Evolutionary conservation across 2,113 vertebrate genomes (phyloP).

Genomic region (Catharus minimus): DNA sequence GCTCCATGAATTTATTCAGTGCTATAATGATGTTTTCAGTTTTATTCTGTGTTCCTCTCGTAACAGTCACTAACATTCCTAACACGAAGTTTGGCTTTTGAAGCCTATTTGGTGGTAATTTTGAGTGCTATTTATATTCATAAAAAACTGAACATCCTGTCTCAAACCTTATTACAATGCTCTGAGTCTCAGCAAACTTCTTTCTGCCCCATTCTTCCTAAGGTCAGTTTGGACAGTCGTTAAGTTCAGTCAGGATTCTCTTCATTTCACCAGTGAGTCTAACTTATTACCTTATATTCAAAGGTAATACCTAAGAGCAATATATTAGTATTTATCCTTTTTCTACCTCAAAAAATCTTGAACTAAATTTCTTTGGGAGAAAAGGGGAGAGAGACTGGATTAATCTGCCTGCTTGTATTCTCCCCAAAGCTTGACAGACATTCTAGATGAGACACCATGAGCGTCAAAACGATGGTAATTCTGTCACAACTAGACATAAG

Average conservation of each 20-base stretch:
- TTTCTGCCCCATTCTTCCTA: not conserved
- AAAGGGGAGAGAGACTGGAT: not conserved
- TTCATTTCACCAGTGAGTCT: not conserved
- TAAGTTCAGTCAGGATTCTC: not conserved
- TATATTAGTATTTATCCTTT: not conserved
- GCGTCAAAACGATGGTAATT: not conserved
- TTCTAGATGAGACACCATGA: not conserved
- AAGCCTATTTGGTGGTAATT: conserved; percentile 13
- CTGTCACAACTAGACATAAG: not conserved
- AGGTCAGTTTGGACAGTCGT: not conserved
- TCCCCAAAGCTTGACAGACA: not conserved
- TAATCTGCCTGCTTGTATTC: not conserved
- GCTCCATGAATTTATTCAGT: not conserved
- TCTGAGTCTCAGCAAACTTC: not conserved
- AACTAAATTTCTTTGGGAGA: not conserved
- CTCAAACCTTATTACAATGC: not conserved
- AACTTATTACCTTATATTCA: not conserved
- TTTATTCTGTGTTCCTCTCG: not conserved
- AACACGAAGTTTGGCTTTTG: not conserved
- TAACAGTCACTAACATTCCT: conserved; percentile 2
- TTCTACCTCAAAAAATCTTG: not conserved
- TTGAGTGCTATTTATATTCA: not conserved
- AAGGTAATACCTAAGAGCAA: not conserved
- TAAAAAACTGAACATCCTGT: not conserved
- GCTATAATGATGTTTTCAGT: not conserved